These are phyloP conservation scores for Prionace glauca DNA, from an alignment of 2,797 vertebrate genomes.

Conservation along the genomic window DNA sequence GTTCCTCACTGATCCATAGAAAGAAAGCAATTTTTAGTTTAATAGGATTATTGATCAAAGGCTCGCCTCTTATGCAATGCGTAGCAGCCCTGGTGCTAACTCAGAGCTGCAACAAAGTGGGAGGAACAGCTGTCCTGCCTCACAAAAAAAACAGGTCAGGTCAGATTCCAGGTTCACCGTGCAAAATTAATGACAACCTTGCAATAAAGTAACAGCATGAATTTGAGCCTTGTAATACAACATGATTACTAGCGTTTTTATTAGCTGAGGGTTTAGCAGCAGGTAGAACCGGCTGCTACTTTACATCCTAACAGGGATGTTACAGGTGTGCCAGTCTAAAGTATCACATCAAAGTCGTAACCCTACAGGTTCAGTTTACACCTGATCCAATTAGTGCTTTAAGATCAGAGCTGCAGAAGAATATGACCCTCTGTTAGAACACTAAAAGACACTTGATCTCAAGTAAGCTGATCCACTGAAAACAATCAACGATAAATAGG, in stretches of 20 bases:
- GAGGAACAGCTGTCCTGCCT: constrained; percentile 35
- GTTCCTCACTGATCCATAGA: constrained; percentile 30
- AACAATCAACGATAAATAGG: constrained; percentile 53
- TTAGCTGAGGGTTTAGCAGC: constrained; percentile 58
- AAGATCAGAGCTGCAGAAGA: constrained; percentile 75
- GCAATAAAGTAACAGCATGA: constrained; percentile 62
- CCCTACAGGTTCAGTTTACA: constrained; percentile 83
- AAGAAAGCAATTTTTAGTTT: constrained; percentile 42
- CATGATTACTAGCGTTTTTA: constrained; percentile 63
- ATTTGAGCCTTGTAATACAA: constrained; percentile 63
- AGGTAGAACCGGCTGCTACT: constrained; percentile 62
- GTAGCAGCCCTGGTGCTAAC: background rate
- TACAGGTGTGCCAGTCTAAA: constrained; percentile 54
- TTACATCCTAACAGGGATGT: constrained; percentile 63
- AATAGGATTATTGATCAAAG: constrained; percentile 62
- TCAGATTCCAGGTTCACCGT: constrained; percentile 67
- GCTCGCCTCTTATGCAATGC: constrained; percentile 51
- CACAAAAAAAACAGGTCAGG: constrained; percentile 62
- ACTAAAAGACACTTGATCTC: constrained; percentile 75
- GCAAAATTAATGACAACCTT: constrained; percentile 74
- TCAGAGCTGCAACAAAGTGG: constrained; percentile 7
- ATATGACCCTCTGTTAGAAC: constrained; percentile 62
- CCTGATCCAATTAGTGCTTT: constrained; percentile 88
- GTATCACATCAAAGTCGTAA: constrained; percentile 76
- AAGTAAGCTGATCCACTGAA: constrained; percentile 64